Evolutionary conservation across 37 sponge, comb jelly and placozoan genomes (phyloP).

Genomic region (Hexactinellida sp.): DNA sequence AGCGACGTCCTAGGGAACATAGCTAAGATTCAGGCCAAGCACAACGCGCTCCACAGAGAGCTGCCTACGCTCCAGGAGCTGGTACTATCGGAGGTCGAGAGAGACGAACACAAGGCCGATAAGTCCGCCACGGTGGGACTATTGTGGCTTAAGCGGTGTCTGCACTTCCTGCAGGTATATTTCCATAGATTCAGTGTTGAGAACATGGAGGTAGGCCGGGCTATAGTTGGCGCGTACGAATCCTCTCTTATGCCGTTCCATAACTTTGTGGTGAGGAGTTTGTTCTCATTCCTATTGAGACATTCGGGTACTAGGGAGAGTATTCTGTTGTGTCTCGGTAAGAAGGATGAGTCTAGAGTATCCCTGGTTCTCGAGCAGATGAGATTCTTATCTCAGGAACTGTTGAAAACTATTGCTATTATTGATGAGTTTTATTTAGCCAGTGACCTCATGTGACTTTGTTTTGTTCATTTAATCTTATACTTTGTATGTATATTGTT

Average conservation of each 20-base stretch:
- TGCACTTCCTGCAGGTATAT: background rate
- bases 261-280: background rate
- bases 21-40: background rate
- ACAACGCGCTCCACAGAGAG: background rate
- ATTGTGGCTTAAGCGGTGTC: background rate
- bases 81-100: background rate
- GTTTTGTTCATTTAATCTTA: too few species aligned
- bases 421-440: background rate
- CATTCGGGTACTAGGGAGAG: background rate
- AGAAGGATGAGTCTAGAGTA: background rate
- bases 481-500: too few species aligned
- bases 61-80: background rate
- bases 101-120: background rate
- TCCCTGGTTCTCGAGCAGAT: background rate
- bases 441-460: too few species aligned
- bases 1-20: slow-evolving; percentile 64
- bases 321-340: background rate
- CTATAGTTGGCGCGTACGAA: background rate
- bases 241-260: background rate
- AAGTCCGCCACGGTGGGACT: background rate
- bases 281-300: background rate
- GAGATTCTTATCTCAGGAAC: background rate
- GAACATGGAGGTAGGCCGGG: background rate
- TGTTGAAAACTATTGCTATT: background rate
- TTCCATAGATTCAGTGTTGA: background rate